Base-by-base conservation (phyloP, 2,113 vertebrate genomes). In the Euleptes europaea region DNA sequence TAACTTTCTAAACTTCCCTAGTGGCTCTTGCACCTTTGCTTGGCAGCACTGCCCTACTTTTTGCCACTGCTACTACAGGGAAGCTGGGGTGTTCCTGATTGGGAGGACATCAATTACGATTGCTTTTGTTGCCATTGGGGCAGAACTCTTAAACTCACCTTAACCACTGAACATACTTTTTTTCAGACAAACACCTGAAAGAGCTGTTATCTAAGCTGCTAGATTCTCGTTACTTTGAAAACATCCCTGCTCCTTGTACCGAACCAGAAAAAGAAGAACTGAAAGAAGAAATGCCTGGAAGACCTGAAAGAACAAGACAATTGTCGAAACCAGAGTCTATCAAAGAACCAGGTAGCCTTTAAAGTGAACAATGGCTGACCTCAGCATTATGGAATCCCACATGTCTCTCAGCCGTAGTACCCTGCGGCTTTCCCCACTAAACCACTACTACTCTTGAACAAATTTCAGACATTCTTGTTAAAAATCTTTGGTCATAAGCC, bases 211-310 rank as follows among this genome's bases (percentile, higher is more conserved):
- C 94, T 71, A 96, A 93, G 84, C 95, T 99, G 89, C 85, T 98
- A 89, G 96, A 97, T 84, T 98, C 95, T 91, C 95, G 97, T 47
- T 99, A 99, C 93, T 99, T 99, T 95, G 97, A 96, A 91, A 95
- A 93, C 94, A 94, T 98, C 86, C 97, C 97, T 0, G 91, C 95
- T 92, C 95, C 97, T 90, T 94, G 95, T 40, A 95, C 86, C 78
- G 67, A 90, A 84, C 82, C 94, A 76, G 93, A 95, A 66, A 85
- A 94, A 72, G 90, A 94, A 73, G 86, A 92, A 83, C 23, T 94
- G 66, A 92, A 93, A 73, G 94, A 95, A 84, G 94, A 95, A 90
- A 82, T 91, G 49, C 84, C 90, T 65, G 93, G 90, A 90, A 95
- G 95, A 85, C 84, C 92, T 85, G 94, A 95, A 83, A 95, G 94